Percentiles rank a stretch among this genome's conserved stretches.
Conservation (phyloP, 2,113 vertebrate species). For the Oceanodroma tethys region DNA sequence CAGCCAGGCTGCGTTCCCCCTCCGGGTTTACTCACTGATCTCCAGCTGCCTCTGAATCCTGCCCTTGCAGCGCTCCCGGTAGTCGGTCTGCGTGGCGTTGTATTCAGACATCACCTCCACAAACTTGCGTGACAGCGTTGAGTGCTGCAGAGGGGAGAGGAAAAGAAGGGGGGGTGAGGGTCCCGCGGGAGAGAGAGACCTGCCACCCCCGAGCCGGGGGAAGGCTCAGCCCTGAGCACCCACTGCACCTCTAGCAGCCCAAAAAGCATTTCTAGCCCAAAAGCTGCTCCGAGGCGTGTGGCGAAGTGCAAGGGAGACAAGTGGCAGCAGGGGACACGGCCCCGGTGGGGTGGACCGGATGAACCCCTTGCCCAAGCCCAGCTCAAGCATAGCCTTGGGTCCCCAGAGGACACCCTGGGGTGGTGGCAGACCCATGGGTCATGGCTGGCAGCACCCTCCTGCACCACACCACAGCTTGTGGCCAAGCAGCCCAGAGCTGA, state of each 20-base stretch:
- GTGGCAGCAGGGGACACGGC: not conserved
- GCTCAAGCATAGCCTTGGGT: not conserved
- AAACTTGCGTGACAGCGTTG: constrained; percentile 82
- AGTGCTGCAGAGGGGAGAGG: constrained; percentile 66
- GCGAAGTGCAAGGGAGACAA: rapidly evolving
- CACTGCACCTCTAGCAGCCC: not conserved
- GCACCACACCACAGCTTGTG: not conserved
- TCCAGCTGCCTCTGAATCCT: constrained; percentile 83
- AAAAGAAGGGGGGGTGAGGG: not conserved
- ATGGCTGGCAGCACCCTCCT: not conserved
- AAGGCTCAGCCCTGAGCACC: not conserved
- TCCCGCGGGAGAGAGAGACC: rapidly evolving
- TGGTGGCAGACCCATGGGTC: not conserved
- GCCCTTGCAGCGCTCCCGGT: constrained; percentile 84
- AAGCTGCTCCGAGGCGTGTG: not conserved
- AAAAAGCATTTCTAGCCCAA: not conserved
- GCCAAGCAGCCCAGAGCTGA: not conserved
- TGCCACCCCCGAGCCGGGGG: rapidly evolving
- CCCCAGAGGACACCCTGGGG: not conserved
- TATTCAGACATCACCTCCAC: constrained; percentile 86
- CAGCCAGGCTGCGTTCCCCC: rapidly evolving
- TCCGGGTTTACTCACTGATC: constrained; percentile 75
- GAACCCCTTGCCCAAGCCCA: not conserved
- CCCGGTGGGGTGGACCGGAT: rapidly evolving
- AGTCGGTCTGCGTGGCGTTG: constrained; percentile 80